These are phyloP conservation scores for Phymorhynchus buccinoides DNA, from an alignment of 1,140 invertebrate species.

Conservation along the genomic window DNA sequence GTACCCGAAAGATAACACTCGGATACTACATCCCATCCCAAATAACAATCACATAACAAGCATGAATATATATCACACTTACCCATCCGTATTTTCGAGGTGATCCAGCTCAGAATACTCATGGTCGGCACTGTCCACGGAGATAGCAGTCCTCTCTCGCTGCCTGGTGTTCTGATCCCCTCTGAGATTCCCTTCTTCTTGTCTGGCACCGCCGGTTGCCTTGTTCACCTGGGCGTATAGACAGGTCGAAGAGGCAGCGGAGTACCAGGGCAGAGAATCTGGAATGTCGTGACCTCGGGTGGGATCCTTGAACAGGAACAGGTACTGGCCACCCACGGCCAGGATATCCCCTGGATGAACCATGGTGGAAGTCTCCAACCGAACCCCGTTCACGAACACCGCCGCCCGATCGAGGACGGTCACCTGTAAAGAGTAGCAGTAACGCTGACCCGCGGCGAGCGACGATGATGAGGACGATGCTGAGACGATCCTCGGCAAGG, in stretches of 20 bases:
- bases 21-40: no score
- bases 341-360: constrained; percentile 63
- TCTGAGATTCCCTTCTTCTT: not conserved
- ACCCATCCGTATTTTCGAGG: not conserved
- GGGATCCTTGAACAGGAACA: constrained; percentile 67
- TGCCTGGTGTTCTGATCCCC: not conserved
- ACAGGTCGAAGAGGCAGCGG: not conserved
- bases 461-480: not conserved
- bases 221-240: constrained; percentile 15
- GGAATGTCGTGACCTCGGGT: constrained; percentile 63
- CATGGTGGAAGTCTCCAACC: constrained; percentile 42
- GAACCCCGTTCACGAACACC: constrained; percentile 57
- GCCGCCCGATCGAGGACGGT: constrained; percentile 49
- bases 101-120: constrained; percentile 23
- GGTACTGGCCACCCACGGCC: constrained; percentile 60
- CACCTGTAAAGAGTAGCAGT: constrained; percentile 60
- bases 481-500: constrained; percentile 42
- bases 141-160: not conserved
- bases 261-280: constrained; percentile 57
- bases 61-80: no score
- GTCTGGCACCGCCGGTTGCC: not conserved
- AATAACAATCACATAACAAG: no score
- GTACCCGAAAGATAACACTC: no score
- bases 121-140: not conserved
- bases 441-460: constrained; percentile 27